A percentile compares a stretch with the other conserved stretches of the same genome.
Conservation (phyloP, 64 coral and sea anemone species). For the Porites lutea region DNA sequence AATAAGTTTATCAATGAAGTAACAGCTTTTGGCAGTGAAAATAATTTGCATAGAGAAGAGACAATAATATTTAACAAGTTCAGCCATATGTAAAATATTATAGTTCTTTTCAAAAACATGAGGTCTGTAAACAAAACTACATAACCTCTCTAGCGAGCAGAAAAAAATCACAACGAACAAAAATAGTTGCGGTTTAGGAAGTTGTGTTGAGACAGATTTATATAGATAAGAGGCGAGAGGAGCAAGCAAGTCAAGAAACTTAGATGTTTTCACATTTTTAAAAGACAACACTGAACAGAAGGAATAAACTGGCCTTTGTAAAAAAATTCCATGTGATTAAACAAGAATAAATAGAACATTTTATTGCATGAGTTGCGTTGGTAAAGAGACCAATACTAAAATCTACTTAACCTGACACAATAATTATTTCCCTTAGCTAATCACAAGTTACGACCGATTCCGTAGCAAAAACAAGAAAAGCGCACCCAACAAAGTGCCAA, state of each 20-base stretch:
- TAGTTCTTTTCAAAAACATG: not conserved
- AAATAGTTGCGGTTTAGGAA: not conserved
- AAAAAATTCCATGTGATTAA: slow-evolving; percentile 27
- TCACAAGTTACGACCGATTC: not conserved
- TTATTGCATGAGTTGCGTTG: not conserved
- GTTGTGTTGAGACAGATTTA: not conserved
- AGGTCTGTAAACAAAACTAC: not conserved
- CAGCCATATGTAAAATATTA: not conserved
- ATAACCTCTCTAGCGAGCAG: not conserved
- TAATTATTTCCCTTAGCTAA: not conserved
- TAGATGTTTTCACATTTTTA: not conserved
- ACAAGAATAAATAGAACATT: not conserved
- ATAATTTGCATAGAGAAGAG: slow-evolving; percentile 5
- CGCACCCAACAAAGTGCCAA: not conserved
- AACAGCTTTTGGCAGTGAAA: not conserved
- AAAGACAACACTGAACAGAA: not conserved
- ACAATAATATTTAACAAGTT: not conserved
- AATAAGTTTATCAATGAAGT: not conserved
- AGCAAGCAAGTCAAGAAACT: not conserved
- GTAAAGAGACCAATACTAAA: not conserved
- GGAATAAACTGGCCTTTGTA: not conserved
- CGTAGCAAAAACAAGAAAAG: not conserved
- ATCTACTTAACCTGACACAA: not conserved
- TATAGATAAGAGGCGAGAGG: not conserved
- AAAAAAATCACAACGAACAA: not conserved